phyloP scores from a whole-genome alignment of 2,797 vertebrate species.

The Leptodactylus fallax region DNA sequence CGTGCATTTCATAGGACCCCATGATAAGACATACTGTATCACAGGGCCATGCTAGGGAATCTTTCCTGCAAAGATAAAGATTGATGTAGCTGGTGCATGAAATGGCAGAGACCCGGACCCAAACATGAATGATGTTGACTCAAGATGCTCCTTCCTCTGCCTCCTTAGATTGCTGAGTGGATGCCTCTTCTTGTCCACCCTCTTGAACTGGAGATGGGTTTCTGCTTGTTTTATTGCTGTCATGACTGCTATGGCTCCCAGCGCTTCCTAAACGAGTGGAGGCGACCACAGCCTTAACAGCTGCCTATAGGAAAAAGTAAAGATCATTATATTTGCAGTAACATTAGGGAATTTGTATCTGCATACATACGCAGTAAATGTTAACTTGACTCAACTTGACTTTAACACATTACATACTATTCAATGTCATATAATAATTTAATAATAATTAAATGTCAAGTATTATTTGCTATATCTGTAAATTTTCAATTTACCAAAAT shows the following conservation, averaged over 20 bases:
- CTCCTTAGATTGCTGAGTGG: slow-evolving; percentile 63
- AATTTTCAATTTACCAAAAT: background rate
- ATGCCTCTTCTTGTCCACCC: slow-evolving; percentile 53
- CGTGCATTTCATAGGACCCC: slow-evolving; percentile 68
- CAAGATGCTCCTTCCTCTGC: slow-evolving; percentile 70
- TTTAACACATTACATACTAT: too few relatives aligned
- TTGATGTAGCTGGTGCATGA: slow-evolving; percentile 70
- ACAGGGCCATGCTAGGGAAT: slow-evolving; percentile 72
- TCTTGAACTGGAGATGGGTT: slow-evolving; percentile 68
- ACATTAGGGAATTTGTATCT: background rate
- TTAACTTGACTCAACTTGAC: too few relatives aligned
- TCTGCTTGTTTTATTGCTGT: slow-evolving; percentile 73
- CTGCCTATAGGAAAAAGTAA: slow-evolving; percentile 75
- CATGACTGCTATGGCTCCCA: slow-evolving; percentile 75
- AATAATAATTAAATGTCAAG: too few relatives aligned
- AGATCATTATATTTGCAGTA: background rate
- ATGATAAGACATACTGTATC: slow-evolving; percentile 71
- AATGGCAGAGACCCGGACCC: slow-evolving; percentile 65
- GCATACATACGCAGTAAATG: background rate
- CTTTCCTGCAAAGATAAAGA: slow-evolving; percentile 69
- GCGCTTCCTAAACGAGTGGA: slow-evolving; percentile 84
- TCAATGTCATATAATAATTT: too few relatives aligned
- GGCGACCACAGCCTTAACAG: slow-evolving; percentile 88
- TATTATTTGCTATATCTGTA: too few relatives aligned
- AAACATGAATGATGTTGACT: slow-evolving; percentile 16